These are phyloP conservation scores for Caenorhabditis sulstoni DNA, from an alignment of 2,888 invertebrate species.

Conservation along the genomic window DNA sequence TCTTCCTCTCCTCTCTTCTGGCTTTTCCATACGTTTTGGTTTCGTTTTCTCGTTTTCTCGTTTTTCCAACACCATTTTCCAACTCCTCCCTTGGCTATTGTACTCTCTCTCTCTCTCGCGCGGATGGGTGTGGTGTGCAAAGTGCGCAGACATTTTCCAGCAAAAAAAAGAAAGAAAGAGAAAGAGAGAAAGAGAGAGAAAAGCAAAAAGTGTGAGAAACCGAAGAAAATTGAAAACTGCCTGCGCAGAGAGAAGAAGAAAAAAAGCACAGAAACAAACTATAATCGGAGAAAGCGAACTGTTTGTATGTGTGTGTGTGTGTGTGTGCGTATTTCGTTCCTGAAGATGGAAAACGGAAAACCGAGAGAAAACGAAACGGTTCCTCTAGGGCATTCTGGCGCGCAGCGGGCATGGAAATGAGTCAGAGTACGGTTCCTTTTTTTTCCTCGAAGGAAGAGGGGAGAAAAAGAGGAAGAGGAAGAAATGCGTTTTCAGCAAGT, in stretches of 20 bases:
- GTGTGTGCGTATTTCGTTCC: conserved; percentile 22
- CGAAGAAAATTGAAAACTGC: background rate
- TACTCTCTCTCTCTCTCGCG: background rate
- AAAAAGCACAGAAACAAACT: background rate
- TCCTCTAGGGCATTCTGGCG: background rate
- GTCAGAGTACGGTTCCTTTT: conserved; percentile 2
- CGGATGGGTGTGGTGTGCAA: conserved; percentile 21
- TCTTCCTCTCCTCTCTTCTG: background rate
- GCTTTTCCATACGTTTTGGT: conserved; percentile 25
- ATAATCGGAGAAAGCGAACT: background rate
- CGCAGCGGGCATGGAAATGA: background rate
- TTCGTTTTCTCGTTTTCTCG: background rate
- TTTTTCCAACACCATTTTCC: conserved; percentile 10
- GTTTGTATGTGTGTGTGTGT: conserved; percentile 36
- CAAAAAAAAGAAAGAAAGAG: background rate
- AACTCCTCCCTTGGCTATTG: conserved; percentile 3
- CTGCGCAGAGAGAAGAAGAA: conserved; percentile 15
- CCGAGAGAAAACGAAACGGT: conserved; percentile 38
- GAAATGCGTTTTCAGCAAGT: conserved; percentile 19
- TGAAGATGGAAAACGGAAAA: conserved; percentile 32
- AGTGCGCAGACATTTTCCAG: background rate
- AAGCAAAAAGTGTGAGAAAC: background rate
- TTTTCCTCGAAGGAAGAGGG: background rate
- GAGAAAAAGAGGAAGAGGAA: conserved; percentile 9
- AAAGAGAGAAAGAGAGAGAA: conserved; percentile 1